These are phyloP conservation scores for Aphidius gifuensis DNA, from an alignment of 1,140 invertebrate species.

Conservation along the genomic window DNA sequence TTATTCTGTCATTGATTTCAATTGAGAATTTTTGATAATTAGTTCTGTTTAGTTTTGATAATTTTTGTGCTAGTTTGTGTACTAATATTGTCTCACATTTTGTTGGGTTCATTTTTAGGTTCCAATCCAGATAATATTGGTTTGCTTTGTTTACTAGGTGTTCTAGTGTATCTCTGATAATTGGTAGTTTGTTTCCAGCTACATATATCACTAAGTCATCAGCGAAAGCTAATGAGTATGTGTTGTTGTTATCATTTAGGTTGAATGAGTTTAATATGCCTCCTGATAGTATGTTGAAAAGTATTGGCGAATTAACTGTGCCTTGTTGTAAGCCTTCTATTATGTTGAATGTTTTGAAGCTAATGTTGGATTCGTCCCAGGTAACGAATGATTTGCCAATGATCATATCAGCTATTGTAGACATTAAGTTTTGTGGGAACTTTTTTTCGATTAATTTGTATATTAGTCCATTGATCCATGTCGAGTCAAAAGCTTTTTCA, in stretches of 20 bases:
- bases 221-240: slow-evolving; percentile 13
- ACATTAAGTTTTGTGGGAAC: slow-evolving; percentile 1
- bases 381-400: background rate
- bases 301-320: slow-evolving; percentile 18
- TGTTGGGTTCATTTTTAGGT: slow-evolving; percentile 10
- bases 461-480: slow-evolving; percentile 17
- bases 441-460: slow-evolving; percentile 11
- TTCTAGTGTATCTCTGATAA: slow-evolving; percentile 1
- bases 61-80: slow-evolving; percentile 1
- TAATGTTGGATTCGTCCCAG: background rate
- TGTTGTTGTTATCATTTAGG: background rate
- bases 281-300: slow-evolving; percentile 25
- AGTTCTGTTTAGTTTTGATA: background rate
- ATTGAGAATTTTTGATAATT: background rate
- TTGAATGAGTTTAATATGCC: background rate
- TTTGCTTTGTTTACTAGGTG: slow-evolving; percentile 4
- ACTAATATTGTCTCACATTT: slow-evolving; percentile 25
- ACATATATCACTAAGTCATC: slow-evolving; percentile 19
- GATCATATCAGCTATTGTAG: slow-evolving; percentile 15
- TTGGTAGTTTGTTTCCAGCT: background rate
- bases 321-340: slow-evolving; percentile 15
- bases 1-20: background rate
- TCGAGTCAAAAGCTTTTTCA: slow-evolving; percentile 15
- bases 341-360: background rate
- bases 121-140: slow-evolving; percentile 15